Conservation (phyloP, 2,113 vertebrate genomes). For the Ahaetulla prasina region DNA sequence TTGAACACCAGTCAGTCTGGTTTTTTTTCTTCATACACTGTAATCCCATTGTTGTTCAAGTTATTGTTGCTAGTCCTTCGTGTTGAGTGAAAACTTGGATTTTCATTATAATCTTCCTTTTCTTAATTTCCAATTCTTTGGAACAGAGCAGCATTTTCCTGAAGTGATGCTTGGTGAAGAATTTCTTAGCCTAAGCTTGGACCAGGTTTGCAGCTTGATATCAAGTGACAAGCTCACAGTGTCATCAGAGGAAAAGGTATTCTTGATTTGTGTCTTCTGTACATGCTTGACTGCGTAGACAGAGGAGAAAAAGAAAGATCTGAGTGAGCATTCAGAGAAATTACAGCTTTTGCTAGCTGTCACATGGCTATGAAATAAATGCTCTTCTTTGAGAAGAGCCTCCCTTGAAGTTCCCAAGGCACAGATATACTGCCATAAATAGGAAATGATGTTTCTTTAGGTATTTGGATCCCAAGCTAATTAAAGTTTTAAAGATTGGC, state of each 20-base stretch:
- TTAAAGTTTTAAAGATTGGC: background rate
- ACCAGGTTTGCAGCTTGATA: constrained; percentile 95
- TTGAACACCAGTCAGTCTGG: background rate
- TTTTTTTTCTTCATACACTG: background rate
- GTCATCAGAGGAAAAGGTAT: constrained; percentile 95
- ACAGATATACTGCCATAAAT: background rate
- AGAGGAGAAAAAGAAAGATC: background rate
- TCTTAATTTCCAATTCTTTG: constrained; percentile 61
- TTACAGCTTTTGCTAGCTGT: background rate
- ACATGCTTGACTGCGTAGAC: background rate
- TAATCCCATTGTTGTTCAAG: fast-evolving
- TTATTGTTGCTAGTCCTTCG: background rate
- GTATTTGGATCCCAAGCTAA: background rate
- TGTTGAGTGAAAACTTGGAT: background rate
- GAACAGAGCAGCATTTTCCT: constrained; percentile 93
- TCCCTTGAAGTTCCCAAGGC: background rate
- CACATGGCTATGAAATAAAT: background rate
- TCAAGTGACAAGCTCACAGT: constrained; percentile 95
- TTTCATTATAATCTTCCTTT: constrained; percentile 61
- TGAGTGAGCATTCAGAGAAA: background rate
- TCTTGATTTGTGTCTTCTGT: constrained; percentile 38
- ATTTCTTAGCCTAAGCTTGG: constrained; percentile 89
- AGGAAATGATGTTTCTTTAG: background rate
- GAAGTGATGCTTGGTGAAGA: constrained; percentile 96
- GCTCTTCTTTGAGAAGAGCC: background rate